phyloP scores from a whole-genome alignment of 2,888 invertebrate species.

The Polyploca ridens region DNA sequence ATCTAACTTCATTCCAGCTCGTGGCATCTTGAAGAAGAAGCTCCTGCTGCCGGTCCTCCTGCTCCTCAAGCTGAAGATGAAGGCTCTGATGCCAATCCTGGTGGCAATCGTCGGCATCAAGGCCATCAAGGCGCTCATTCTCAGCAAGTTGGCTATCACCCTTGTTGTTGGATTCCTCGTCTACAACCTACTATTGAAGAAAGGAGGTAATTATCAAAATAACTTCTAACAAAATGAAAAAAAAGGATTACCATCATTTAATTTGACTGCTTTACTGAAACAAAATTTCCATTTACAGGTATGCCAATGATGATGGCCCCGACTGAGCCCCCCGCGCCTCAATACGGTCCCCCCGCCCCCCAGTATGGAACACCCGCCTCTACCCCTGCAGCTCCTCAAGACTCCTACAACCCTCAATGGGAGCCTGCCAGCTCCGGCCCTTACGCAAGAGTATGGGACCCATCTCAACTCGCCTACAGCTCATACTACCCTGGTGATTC shows the following conservation, averaged over 20 bases:
- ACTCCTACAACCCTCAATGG: constrained; percentile 90
- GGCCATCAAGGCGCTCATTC: constrained; percentile 92
- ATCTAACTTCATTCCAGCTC: constrained; percentile 79
- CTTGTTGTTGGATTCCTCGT: constrained; percentile 92
- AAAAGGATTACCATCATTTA: background rate
- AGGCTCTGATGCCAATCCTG: constrained; percentile 92
- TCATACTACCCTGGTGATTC: constrained; percentile 89
- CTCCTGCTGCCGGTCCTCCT: constrained; percentile 91
- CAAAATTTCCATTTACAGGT: constrained; percentile 68
- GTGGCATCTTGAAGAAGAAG: constrained; percentile 93
- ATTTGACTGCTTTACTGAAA: background rate
- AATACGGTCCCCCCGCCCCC: constrained; percentile 89
- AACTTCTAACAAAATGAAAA: constrained; percentile 8
- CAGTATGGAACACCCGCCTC: constrained; percentile 79
- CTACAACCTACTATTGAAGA: constrained; percentile 89
- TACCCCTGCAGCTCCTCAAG: constrained; percentile 86
- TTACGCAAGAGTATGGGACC: constrained; percentile 91
- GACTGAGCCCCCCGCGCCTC: constrained; percentile 84
- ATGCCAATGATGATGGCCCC: constrained; percentile 90
- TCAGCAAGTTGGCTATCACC: constrained; percentile 92
- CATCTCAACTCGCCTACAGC: constrained; percentile 88
- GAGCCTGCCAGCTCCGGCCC: constrained; percentile 90
- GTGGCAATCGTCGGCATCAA: constrained; percentile 91
- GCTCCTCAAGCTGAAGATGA: constrained; percentile 92
- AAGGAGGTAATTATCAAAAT: constrained; percentile 84